phyloP scores from a whole-genome alignment of 2,113 vertebrate species.

The Xiphorhynchus elegans region DNA sequence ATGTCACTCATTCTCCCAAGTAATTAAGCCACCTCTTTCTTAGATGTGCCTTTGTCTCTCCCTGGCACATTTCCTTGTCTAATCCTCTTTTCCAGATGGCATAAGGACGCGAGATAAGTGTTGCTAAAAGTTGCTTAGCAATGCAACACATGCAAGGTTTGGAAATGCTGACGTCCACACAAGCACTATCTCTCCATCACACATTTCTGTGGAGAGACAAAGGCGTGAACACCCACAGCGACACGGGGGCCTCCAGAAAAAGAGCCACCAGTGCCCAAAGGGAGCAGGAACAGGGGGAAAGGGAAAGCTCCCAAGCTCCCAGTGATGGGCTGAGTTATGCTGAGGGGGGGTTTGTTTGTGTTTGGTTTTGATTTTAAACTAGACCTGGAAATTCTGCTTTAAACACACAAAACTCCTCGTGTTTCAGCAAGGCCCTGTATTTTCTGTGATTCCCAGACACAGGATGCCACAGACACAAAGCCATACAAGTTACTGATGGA shows the following conservation, averaged over 20 bases:
- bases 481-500: neutral
- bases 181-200: conserved; percentile 60
- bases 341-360: neutral
- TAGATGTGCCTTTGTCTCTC: conserved; percentile 55
- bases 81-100: conserved; percentile 71
- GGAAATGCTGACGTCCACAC: conserved; percentile 68
- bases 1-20: conserved; percentile 40
- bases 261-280: conserved; percentile 5
- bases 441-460: neutral
- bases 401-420: neutral
- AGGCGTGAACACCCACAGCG: conserved; percentile 32
- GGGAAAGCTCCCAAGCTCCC: neutral
- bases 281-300: neutral
- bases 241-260: conserved; percentile 25
- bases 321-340: neutral
- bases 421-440: neutral
- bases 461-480: neutral
- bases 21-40: conserved; percentile 57
- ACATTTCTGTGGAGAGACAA: conserved; percentile 51
- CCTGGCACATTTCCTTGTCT: conserved; percentile 60
- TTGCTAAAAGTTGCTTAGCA: conserved; percentile 75
- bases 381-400: neutral
- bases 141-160: conserved; percentile 66
- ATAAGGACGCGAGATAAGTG: conserved; percentile 63
- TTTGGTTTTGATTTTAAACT: neutral